phyloP scores from a whole-genome alignment of 2,797 vertebrate species.

The Heliangelus exortis region DNA sequence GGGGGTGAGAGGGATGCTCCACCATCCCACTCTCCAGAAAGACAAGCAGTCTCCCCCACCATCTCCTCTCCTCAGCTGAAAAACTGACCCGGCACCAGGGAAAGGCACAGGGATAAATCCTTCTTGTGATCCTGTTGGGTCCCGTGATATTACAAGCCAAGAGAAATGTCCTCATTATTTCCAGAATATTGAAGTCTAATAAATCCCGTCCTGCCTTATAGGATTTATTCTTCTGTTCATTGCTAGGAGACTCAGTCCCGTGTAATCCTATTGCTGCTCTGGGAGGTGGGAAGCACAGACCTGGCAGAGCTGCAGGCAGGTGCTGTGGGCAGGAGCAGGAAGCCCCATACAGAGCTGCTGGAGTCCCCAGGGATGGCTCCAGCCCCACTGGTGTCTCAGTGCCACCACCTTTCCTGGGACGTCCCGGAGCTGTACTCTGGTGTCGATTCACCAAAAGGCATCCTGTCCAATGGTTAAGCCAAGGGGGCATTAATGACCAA shows the following conservation, averaged over 20 bases:
- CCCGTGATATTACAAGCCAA: slow-evolving; percentile 48
- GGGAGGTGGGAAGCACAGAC: not conserved
- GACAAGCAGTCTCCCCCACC: not conserved
- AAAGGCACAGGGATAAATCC: not conserved
- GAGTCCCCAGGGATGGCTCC: not conserved
- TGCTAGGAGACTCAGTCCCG: slow-evolving; percentile 51
- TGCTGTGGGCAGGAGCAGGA: not conserved
- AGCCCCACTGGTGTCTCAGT: not conserved
- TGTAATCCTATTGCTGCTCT: slow-evolving; percentile 67
- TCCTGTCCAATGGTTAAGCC: fast-evolving
- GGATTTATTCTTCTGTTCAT: slow-evolving; percentile 62
- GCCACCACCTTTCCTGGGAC: not conserved
- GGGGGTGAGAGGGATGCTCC: not conserved
- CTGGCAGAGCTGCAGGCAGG: not conserved
- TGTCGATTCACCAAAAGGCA: fast-evolving
- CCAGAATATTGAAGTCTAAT: slow-evolving; percentile 65
- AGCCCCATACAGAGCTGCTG: fast-evolving
- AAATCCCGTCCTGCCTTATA: slow-evolving; percentile 63
- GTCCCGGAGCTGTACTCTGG: not conserved
- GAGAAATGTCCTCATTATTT: slow-evolving; percentile 69
- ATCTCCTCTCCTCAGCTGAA: not conserved
- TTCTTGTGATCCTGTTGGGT: slow-evolving; percentile 55
- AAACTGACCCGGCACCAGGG: not conserved
- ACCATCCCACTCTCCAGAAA: not conserved
- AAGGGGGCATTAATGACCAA: not conserved